A percentile compares a stretch with the other conserved stretches of the same genome.
Evolutionary conservation across 2,113 vertebrate genomes (phyloP).

Genomic region (Dendropsophus ebraccatus): DNA sequence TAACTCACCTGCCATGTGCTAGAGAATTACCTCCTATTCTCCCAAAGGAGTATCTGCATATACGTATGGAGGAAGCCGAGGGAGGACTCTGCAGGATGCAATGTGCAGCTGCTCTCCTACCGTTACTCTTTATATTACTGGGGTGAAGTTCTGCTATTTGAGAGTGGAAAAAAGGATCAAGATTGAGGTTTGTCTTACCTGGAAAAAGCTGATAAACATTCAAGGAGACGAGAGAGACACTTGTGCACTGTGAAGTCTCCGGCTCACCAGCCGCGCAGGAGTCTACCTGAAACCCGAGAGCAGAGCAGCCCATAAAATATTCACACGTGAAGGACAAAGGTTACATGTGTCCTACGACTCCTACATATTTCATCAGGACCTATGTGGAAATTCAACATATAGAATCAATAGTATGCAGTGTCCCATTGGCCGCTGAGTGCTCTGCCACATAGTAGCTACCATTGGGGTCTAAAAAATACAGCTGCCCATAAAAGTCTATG

Average conservation of each 20-base stretch:
- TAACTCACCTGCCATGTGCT: slow-evolving; percentile 45
- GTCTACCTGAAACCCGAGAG: slow-evolving; percentile 62
- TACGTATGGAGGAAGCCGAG: background rate
- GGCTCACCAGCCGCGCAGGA: slow-evolving; percentile 53
- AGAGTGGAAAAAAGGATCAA: slow-evolving; percentile 21
- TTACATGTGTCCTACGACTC: slow-evolving; percentile 54
- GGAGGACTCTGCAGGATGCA: background rate
- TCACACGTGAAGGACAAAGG: slow-evolving; percentile 54
- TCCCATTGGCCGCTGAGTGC: too few relatives aligned
- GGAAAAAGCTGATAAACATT: slow-evolving; percentile 40
- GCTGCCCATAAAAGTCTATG: too few relatives aligned
- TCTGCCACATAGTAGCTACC: too few relatives aligned
- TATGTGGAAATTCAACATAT: background rate
- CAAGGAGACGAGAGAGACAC: slow-evolving; percentile 25
- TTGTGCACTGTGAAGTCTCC: slow-evolving; percentile 31
- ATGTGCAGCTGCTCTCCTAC: background rate
- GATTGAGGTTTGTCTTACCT: slow-evolving; percentile 47
- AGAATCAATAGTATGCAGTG: background rate
- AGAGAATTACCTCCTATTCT: background rate
- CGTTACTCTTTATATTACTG: background rate
- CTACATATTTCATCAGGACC: slow-evolving; percentile 20
- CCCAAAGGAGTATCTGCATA: background rate
- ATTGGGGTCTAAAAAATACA: too few relatives aligned
- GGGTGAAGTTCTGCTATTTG: slow-evolving; percentile 4
- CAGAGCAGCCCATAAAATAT: slow-evolving; percentile 65